phyloP scores from a whole-genome alignment of 2,888 invertebrate genomes.

The Nephrotoma appendiculata region DNA sequence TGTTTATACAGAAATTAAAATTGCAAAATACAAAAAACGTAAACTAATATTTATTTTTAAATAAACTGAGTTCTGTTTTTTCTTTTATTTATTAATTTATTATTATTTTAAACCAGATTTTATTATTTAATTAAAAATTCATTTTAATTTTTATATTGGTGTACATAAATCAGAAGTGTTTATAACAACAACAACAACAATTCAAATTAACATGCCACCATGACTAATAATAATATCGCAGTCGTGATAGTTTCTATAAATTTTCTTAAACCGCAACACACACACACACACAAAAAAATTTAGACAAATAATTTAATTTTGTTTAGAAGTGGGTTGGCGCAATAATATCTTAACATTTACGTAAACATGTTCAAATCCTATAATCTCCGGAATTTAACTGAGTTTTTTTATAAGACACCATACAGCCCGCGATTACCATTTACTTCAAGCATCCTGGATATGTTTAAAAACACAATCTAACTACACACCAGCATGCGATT shows the following conservation, averaged over 20 bases:
- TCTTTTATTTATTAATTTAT: background rate
- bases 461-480: background rate
- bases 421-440: background rate
- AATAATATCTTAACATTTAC: background rate
- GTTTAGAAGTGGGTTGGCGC: background rate
- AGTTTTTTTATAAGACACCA: too few species aligned
- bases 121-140: background rate
- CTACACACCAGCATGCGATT: background rate
- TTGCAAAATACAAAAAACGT: background rate
- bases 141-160: background rate
- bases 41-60: background rate
- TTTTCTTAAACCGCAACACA: background rate
- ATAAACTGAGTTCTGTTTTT: background rate
- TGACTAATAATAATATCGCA: background rate
- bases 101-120: background rate
- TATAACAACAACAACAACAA: background rate
- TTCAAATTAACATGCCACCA: background rate
- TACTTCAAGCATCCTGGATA: background rate
- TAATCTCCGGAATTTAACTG: background rate
- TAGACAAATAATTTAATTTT: background rate
- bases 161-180: background rate
- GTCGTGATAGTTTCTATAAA: background rate
- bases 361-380: background rate
- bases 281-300: background rate
- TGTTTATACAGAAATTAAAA: background rate